phyloP scores from a whole-genome alignment of 2,888 invertebrate genomes.

The Anthrax anthrax region DNA sequence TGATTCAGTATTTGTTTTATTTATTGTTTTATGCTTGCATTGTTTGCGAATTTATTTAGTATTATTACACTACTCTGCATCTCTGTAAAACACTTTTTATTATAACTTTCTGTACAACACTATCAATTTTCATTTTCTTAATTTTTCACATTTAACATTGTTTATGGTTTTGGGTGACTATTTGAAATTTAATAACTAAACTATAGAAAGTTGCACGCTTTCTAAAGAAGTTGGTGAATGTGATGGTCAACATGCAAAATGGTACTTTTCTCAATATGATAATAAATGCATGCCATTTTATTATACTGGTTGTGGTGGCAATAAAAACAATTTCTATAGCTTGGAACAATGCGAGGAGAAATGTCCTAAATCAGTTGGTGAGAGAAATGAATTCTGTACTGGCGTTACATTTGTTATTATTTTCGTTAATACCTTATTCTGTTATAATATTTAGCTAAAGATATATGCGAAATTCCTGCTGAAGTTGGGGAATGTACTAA shows the following conservation, averaged over 20 bases:
- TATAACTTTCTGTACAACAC: too few species aligned
- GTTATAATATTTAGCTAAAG: constrained; percentile 37
- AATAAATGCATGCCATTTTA: constrained; percentile 86
- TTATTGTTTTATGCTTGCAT: neutral
- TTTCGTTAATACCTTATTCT: too few species aligned
- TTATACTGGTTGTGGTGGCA: constrained; percentile 84
- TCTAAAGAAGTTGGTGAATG: constrained; percentile 65
- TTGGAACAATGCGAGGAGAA: constrained; percentile 56
- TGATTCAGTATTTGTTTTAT: constrained; percentile 19
- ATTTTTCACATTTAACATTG: too few species aligned
- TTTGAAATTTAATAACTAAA: too few species aligned
- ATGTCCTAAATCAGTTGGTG: constrained; percentile 69
- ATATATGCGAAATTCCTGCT: constrained; percentile 61
- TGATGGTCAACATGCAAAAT: constrained; percentile 55
- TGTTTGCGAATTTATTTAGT: neutral
- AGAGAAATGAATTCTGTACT: constrained; percentile 30
- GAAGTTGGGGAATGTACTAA: constrained; percentile 62
- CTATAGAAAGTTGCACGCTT: constrained; percentile 42
- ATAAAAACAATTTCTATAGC: constrained; percentile 69
- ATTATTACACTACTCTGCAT: too few species aligned
- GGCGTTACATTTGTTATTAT: neutral
- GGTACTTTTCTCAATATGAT: constrained; percentile 73
- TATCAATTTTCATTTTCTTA: too few species aligned
- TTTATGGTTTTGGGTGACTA: too few species aligned
- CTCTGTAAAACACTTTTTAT: too few species aligned